Base-by-base conservation (phyloP, 2,797 vertebrate species). In the Cuculus canorus region DNA sequence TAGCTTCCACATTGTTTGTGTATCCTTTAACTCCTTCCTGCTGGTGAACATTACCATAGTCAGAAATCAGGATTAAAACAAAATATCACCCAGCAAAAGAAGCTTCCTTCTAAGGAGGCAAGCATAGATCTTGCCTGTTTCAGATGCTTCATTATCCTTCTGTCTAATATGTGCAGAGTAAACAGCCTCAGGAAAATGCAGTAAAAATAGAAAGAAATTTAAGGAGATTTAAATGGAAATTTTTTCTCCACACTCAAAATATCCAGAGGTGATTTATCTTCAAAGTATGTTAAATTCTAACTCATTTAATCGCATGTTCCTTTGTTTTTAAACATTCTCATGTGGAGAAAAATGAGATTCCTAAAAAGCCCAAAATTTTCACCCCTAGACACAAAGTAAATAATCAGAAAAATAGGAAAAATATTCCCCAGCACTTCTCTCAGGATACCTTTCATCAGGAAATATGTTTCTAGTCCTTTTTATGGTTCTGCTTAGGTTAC, bases 261-360 rank as follows among this genome's bases (percentile, higher is more conserved):
- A 80, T 66, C 53, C 39, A 85, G 75, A 75, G 19, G 18, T 61
- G n/a, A 77, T 65, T 92, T 90, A 71, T 94, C 41, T 71, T 96
- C 45, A 25, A 87, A 83, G 27, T 70, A 56, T 37, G 88, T 61
- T 84, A 65, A 91, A 89, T 84, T 86, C 23, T 71, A 87, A 53
- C 21, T 72, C 30, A 11, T 68, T 73, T 82, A 73, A 72, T 53
- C 7, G 22, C 35, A 23, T 66, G 35, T 63, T 60, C 10, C 35
- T 79, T 69, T 68, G 50, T 25, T 92, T 85, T 82, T 56, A 92
- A 88, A 80, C 41, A 68, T 41, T 56, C 5, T 53, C 22, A 85
- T 54, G 25, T 75, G 35, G 48, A 87, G 33, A 59, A 92, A 85
- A 76, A 68, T 15, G 28, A 78, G 43, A 82, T 60, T 77, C 37